A percentile compares a stretch with the other conserved stretches of the same genome.
These are phyloP conservation scores for Recurvirostra avosetta DNA, from an alignment of 2,113 vertebrate species.

Conservation along the genomic window DNA sequence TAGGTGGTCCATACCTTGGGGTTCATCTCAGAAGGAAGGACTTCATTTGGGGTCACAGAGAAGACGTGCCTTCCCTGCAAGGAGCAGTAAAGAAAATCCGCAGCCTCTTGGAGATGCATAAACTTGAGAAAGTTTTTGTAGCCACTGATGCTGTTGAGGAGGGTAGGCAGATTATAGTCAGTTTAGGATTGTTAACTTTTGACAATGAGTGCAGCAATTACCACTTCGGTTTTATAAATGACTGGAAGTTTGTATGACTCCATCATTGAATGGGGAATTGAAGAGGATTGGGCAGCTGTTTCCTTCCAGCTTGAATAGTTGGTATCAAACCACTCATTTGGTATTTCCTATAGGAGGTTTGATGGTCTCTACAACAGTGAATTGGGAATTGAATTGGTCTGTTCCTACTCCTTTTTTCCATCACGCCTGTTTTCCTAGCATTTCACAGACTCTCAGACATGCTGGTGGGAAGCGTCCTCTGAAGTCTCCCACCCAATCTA, in stretches of 20 bases:
- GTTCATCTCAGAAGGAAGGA: constrained; percentile 93
- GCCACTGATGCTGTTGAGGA: constrained; percentile 90
- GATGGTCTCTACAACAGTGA: not conserved
- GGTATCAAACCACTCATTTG: not conserved
- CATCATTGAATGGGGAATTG: not conserved
- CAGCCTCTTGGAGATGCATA: constrained; percentile 82
- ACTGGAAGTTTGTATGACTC: not conserved
- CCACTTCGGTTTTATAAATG: not conserved
- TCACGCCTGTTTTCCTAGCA: not conserved
- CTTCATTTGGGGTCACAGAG: constrained; percentile 95
- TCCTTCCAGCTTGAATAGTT: not conserved
- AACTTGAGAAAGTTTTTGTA: constrained; percentile 86
- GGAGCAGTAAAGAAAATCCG: constrained; percentile 85
- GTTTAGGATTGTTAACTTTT: not conserved
- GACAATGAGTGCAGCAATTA: not conserved
- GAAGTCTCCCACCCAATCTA: not conserved
- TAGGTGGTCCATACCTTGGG: constrained; percentile 88
- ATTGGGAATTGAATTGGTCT: not conserved
- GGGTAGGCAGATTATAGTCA: constrained; percentile 69
- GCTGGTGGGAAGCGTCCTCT: not conserved
- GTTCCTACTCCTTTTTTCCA: not conserved
- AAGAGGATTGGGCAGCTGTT: not conserved
- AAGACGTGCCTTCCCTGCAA: constrained; percentile 89
- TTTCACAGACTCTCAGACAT: not conserved
- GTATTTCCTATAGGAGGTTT: not conserved